These are phyloP conservation scores for Gavia stellata DNA, from an alignment of 2,113 vertebrate species.

Conservation along the genomic window DNA sequence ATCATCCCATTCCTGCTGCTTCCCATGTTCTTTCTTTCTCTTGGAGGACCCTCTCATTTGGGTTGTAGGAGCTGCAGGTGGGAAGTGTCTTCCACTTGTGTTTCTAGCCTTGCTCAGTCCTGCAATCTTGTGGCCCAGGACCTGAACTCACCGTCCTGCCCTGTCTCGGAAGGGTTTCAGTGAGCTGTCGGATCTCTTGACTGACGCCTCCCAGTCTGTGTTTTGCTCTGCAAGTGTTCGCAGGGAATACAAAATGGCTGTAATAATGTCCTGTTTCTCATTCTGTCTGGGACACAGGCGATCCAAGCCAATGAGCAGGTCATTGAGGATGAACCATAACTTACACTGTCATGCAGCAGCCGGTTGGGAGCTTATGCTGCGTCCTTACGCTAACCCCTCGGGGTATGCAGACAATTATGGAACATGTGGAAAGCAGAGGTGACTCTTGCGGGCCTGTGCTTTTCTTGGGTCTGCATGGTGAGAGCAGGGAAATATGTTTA, in stretches of 20 bases:
- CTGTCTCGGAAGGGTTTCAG: not conserved
- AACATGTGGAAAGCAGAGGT: constrained; percentile 4
- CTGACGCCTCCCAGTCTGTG: not conserved
- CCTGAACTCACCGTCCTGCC: not conserved
- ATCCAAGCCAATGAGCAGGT: not conserved
- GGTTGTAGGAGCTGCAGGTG: not conserved
- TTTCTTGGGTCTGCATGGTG: not conserved
- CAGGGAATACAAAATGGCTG: not conserved
- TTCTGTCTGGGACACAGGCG: not conserved
- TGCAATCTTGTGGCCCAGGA: not conserved
- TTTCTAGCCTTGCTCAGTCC: not conserved
- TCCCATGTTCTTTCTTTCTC: not conserved
- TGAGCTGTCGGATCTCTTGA: not conserved
- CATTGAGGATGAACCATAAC: not conserved
- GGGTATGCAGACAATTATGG: not conserved
- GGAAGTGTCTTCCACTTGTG: not conserved
- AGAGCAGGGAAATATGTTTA: not conserved
- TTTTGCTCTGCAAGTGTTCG: not conserved
- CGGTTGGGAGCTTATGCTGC: not conserved
- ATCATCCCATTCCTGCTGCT: not conserved
- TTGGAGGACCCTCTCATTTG: not conserved
- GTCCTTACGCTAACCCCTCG: not conserved
- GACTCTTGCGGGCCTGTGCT: not conserved
- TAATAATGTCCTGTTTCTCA: not conserved
- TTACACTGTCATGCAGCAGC: not conserved